Evolutionary conservation across 2,113 vertebrate genomes (phyloP), one percentile per base, ranked within the genome.

Genomic region (Rana temporaria): DNA sequence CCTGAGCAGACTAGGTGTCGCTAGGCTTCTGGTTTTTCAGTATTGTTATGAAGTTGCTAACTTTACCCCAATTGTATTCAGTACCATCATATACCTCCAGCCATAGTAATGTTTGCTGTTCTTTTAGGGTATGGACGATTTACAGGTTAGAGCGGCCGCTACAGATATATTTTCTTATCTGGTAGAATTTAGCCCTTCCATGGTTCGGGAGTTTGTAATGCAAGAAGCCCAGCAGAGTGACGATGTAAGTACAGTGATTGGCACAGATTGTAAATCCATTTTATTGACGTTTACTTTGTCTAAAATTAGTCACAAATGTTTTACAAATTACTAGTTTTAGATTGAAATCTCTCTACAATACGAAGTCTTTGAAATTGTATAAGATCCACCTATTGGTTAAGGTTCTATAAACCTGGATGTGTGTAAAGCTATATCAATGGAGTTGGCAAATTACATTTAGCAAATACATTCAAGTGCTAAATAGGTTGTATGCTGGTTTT

Each of bases 91-190:
- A 17, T 74, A 24, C 2, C 16, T 62, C 42, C 71, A 30, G 26
- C 26, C 26, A 30, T 38, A 8, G 16, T 42, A 42, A 14, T 55
- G 24, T 48, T 59, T 4, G 26, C n/a, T 70, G 83, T 22, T 78
- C 81, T 78, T 76, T 34, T 84, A 99, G 98, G 98, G 98, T 77
- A 98, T 99, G 97, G 97, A 99, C 84, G 98, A 99, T 91, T 90
- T 98, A 86, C 97, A 98, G 91, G 98, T 99, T 88, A 94, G 97
- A 89, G 95, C 96, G 82, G 98, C 97, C 89, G 98, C 98, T 84
- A 99, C 96, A 79, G 98, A 99, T 91, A 99, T 99, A 93, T 99
- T 99, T 93, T 99, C 98, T 82, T 99, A 99, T 91, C 94, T 99
- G 88, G 98, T 99, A 93, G 98, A 99, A 88, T 99, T 99, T 92